Conservation (phyloP, 2,797 vertebrate genomes). For the Myripristis jacobus region DNA sequence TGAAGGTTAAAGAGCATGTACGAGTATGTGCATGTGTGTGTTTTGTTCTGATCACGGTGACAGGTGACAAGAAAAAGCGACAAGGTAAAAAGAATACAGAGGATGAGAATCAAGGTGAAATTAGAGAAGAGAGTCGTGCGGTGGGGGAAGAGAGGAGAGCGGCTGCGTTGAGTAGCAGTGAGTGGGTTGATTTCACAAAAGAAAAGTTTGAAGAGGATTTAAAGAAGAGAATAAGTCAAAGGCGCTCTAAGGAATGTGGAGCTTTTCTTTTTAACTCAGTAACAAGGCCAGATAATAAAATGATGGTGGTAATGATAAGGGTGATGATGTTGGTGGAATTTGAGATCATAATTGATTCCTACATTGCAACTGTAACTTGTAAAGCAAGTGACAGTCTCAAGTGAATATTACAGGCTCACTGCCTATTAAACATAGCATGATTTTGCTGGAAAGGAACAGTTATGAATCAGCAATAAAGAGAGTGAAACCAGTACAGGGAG, state of each 20-base stretch:
- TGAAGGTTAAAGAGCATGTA: background rate
- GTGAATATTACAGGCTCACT: slow-evolving; percentile 2
- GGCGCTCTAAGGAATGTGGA: background rate
- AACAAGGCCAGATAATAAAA: slow-evolving; percentile 23
- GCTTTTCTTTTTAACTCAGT: slow-evolving; percentile 33
- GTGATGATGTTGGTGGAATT: too few relatives aligned
- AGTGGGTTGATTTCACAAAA: slow-evolving; percentile 53
- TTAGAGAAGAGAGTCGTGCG: slow-evolving; percentile 31
- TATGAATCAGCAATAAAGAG: slow-evolving; percentile 18
- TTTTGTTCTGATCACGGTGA: slow-evolving; percentile 31
- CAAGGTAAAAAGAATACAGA: slow-evolving; percentile 28
- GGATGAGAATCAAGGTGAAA: slow-evolving; percentile 52
- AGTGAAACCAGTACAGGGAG: slow-evolving; percentile 37
- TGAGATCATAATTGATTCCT: background rate
- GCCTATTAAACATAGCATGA: background rate
- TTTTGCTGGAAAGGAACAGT: background rate
- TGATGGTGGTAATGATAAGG: background rate
- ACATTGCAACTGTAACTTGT: background rate
- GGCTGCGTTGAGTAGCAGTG: slow-evolving; percentile 28
- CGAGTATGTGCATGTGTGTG: slow-evolving; percentile 9
- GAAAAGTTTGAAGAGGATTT: slow-evolving; percentile 49
- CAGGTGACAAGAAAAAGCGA: slow-evolving; percentile 37
- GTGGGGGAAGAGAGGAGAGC: slow-evolving; percentile 22
- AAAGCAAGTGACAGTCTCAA: background rate
- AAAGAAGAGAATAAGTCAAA: slow-evolving; percentile 39